Base-by-base conservation (phyloP, 2,113 vertebrate genomes). In the Cebidichthys violaceus region DNA sequence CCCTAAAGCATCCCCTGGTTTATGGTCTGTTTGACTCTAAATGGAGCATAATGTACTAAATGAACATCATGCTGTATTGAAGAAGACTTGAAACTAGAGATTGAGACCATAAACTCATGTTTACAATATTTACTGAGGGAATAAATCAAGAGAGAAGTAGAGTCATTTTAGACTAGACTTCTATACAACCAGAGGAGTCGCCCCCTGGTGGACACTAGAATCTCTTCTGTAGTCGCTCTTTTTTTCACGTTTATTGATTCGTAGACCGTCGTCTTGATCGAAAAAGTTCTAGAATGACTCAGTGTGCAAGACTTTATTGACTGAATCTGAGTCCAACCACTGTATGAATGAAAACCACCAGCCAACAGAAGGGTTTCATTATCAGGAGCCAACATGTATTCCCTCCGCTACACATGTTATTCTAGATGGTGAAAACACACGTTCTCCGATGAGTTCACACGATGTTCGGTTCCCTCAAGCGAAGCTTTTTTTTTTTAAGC, bases 381-480 rank as follows among this genome's bases (percentile, higher is more conserved):
- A 20, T 43, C 10, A n/a, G 2, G 75, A 60, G 7, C 0, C 33
- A 3, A 14, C 17, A 18, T 70, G 29, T 54, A 7, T 37, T 39
- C 39, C 0, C 24, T 41, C 3, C 0, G 33, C 5, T 33, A 33
- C 6, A 33, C 33, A 33, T 33, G 75, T 60, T 27, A 57, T 8
- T 22, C 41, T 54, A 24, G 9, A 72, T 15, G 55, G 9, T 15
- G 66, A 68, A 78, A 66, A 61, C 65, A 69, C n/a, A 62, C 37
- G 13, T 62, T 24, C 22, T 22, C 4, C 24, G 37, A 29, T 14
- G 70, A 76, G 50, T 43, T 69, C 74, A 59, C 67, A 66, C 68
- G 27, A 71, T 72, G 54, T 78, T 75, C 59, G 3, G 14, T 54
- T 81, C 61, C 80, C 33, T 70, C n/a, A 20, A 47, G 70, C 24